phyloP scores from a whole-genome alignment of 1,140 invertebrate species.

The Caenorhabditis brenneri region DNA sequence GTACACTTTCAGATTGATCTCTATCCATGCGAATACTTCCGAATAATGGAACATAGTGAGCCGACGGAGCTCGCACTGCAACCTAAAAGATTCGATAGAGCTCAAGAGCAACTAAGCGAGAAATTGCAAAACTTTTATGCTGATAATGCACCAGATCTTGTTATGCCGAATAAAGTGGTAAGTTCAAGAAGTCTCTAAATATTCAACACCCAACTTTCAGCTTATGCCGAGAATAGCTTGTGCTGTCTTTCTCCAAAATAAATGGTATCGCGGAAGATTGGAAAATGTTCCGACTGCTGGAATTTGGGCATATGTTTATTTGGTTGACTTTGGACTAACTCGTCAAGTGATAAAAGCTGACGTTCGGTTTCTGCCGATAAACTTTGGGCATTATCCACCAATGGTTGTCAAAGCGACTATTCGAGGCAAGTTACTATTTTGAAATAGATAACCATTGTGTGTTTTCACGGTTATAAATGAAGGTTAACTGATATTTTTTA shows the following conservation, averaged over 20 bases:
- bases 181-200: background rate
- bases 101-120: background rate
- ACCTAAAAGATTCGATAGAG: slow-evolving; percentile 17
- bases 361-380: background rate
- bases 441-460: background rate
- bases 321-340: background rate
- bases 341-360: background rate
- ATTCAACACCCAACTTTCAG: background rate
- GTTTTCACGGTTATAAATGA: background rate
- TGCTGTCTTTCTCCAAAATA: background rate
- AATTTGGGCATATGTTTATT: background rate
- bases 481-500: too few relatives aligned
- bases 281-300: background rate
- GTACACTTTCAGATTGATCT: background rate
- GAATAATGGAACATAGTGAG: background rate
- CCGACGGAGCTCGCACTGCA: background rate
- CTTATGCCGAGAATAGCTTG: background rate
- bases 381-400: slow-evolving; percentile 6
- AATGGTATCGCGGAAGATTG: background rate
- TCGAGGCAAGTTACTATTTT: background rate
- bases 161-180: background rate
- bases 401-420: background rate
- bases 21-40: background rate
- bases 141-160: background rate
- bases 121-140: background rate